Evolutionary conservation across 2,113 vertebrate species (phyloP).

Genomic region (Pyrgilauda ruficollis): DNA sequence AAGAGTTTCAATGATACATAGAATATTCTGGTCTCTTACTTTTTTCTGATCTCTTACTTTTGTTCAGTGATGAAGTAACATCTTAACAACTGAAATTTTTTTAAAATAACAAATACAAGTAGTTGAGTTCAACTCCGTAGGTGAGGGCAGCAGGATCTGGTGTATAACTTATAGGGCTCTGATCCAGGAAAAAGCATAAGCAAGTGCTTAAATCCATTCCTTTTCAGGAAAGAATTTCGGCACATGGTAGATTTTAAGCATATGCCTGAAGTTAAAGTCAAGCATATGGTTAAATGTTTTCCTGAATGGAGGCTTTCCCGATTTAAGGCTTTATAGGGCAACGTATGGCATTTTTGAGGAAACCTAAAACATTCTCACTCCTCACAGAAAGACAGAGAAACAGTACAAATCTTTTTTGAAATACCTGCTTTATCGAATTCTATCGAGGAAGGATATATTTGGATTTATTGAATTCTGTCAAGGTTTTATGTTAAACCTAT

Average conservation of each 20-base stretch:
- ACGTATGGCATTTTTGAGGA: constrained; percentile 45
- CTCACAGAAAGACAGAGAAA: not conserved
- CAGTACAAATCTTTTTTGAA: not conserved
- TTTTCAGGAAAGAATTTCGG: not conserved
- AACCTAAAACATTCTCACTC: constrained; percentile 28
- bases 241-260: constrained; percentile 51
- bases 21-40: not conserved
- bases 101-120: not conserved
- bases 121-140: not conserved
- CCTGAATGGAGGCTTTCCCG: constrained; percentile 14
- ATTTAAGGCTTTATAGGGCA: constrained; percentile 39
- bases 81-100: not conserved
- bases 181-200: constrained; percentile 25
- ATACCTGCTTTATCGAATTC: not conserved
- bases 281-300: constrained; percentile 60
- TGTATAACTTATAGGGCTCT: not conserved
- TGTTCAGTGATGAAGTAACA: not conserved
- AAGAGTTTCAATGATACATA: not conserved
- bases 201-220: constrained; percentile 11
- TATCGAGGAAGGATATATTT: not conserved
- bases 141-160: not conserved
- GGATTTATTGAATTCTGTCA: not conserved
- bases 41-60: not conserved
- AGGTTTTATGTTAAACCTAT: not conserved
- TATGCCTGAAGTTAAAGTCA: constrained; percentile 46